phyloP scores from a whole-genome alignment of 2,797 vertebrate species.

The Fistularia tabacaria region DNA sequence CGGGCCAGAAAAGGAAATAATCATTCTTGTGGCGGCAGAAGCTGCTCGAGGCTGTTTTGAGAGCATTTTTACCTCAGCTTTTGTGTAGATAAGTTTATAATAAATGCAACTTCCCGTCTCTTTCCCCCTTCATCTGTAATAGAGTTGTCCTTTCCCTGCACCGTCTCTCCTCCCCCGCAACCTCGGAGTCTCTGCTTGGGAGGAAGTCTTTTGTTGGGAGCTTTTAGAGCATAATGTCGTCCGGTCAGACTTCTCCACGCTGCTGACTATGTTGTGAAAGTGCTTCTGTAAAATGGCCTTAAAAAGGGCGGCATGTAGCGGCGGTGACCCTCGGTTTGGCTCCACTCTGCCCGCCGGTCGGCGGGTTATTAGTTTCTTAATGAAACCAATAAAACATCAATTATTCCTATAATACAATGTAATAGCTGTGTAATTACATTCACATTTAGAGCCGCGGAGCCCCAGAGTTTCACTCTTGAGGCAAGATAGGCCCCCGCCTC shows the following conservation, averaged over 20 bases:
- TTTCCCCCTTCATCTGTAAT: not conserved
- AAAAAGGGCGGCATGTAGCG: conserved; percentile 9
- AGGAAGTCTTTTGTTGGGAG: conserved; percentile 32
- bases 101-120: not conserved
- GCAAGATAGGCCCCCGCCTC: not conserved
- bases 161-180: too few relatives aligned
- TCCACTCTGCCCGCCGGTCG: conserved; percentile 23
- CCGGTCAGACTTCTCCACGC: conserved; percentile 11
- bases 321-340: conserved; percentile 10
- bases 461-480: not conserved
- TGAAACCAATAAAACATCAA: conserved; percentile 36
- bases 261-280: not conserved
- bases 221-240: conserved; percentile 50
- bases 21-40: too few relatives aligned
- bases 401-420: conserved; percentile 13
- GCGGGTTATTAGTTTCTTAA: conserved; percentile 33
- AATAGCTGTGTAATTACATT: not conserved
- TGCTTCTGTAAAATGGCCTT: conserved; percentile 39
- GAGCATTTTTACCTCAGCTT: too few relatives aligned
- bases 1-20: too few relatives aligned
- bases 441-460: conserved; percentile 1
- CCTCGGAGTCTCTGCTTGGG: conserved; percentile 22
- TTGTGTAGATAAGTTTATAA: too few relatives aligned
- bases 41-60: too few relatives aligned
- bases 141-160: not conserved